These are phyloP conservation scores for Dasyornis broadbenti DNA, from an alignment of 2,113 vertebrate species.

Conservation along the genomic window DNA sequence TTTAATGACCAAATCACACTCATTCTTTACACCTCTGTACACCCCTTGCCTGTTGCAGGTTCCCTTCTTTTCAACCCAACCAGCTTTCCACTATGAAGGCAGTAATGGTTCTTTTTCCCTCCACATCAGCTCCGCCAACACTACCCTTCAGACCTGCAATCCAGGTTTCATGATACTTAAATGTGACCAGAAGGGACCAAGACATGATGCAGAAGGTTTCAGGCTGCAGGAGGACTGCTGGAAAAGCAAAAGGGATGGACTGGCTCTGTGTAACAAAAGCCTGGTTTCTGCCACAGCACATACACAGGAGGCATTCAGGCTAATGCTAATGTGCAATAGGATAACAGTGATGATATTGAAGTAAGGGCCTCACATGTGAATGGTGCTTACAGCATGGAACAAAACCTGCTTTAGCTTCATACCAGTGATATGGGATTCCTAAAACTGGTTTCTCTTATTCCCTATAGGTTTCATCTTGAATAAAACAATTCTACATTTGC, in stretches of 20 bases:
- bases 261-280: neutral
- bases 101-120: neutral
- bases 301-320: fast-evolving
- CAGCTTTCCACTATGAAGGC: neutral
- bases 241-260: neutral
- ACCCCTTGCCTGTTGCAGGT: neutral
- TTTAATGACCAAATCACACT: neutral
- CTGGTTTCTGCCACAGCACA: neutral
- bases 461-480: neutral
- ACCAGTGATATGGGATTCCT: fast-evolving
- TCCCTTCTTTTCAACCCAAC: neutral
- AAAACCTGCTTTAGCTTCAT: neutral
- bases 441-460: neutral
- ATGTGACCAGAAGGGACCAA: neutral
- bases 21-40: neutral
- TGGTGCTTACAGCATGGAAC: neutral
- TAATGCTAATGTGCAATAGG: neutral
- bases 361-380: neutral
- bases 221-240: neutral
- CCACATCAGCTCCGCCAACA: neutral
- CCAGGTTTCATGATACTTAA: neutral
- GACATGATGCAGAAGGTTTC: neutral
- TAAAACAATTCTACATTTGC: neutral
- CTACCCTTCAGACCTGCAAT: neutral
- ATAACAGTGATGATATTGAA: fast-evolving